Conservation (phyloP, 2,113 vertebrate genomes). For the Sterrhoptilus dennistouni region DNA sequence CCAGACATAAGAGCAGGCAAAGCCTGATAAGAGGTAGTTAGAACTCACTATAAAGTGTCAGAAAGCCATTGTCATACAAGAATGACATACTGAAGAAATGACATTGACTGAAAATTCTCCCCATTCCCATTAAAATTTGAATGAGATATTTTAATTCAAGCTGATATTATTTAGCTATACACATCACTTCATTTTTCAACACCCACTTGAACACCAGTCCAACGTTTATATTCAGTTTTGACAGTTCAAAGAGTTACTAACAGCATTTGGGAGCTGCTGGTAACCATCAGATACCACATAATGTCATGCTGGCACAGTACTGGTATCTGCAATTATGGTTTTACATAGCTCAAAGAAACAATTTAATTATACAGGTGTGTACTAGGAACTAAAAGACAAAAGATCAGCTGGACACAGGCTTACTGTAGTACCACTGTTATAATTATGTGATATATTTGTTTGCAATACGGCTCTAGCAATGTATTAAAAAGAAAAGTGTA, state of each 20-base stretch:
- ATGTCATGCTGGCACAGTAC: not conserved
- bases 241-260: not conserved
- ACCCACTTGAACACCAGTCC: not conserved
- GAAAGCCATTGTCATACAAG: not conserved
- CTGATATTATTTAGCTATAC: not conserved
- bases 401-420: not conserved
- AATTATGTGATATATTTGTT: not conserved
- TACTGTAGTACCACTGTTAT: not conserved
- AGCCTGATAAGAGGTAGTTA: constrained; percentile 16
- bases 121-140: not conserved
- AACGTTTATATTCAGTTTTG: not conserved
- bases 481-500: not conserved
- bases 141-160: not conserved
- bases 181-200: not conserved
- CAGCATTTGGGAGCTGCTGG: not conserved
- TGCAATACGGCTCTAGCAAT: not conserved
- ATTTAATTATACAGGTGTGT: not conserved
- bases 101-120: not conserved
- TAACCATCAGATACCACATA: not conserved
- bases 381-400: not conserved
- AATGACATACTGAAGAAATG: not conserved
- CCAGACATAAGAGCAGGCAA: not conserved
- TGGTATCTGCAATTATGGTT: not conserved
- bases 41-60: not conserved
- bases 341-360: not conserved